These are phyloP conservation scores for Xylota segnis DNA, from an alignment of 2,888 invertebrate species.

Conservation along the genomic window DNA sequence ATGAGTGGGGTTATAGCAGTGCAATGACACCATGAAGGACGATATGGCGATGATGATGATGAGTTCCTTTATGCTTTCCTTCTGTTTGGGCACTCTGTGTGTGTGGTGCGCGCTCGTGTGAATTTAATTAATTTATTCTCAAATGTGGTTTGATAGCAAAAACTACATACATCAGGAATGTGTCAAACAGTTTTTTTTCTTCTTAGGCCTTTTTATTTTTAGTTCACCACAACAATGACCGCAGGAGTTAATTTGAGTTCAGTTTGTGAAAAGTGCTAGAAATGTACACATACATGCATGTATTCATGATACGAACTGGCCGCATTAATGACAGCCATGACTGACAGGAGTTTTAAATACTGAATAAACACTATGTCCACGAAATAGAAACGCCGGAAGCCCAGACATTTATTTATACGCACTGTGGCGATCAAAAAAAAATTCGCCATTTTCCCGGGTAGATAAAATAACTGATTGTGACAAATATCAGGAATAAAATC, in stretches of 20 bases:
- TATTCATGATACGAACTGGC: constrained; percentile 11
- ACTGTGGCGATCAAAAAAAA: not conserved
- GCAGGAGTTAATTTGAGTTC: constrained; percentile 13
- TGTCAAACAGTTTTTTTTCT: constrained; percentile 49
- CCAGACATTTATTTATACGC: not conserved
- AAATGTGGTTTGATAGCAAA: constrained; percentile 14
- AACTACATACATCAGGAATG: constrained; percentile 20
- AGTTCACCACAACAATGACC: constrained; percentile 27
- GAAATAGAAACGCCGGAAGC: not conserved
- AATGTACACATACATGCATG: not conserved
- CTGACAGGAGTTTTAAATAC: not conserved
- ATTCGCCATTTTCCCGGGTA: not conserved
- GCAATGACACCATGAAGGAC: constrained; percentile 76
- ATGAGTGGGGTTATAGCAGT: constrained; percentile 72
- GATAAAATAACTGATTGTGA: not conserved
- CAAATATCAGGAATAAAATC: not conserved
- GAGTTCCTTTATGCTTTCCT: constrained; percentile 25
- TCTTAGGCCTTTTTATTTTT: not conserved
- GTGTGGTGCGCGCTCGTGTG: constrained; percentile 35
- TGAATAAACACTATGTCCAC: not conserved
- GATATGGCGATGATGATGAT: constrained; percentile 43
- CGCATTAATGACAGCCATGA: constrained; percentile 22
- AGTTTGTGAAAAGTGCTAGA: not conserved
- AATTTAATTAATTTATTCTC: constrained; percentile 68
- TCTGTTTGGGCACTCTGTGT: constrained; percentile 7